These are phyloP conservation scores for Nomada goodeniana DNA, from an alignment of 2,888 invertebrate genomes.

Conservation along the genomic window DNA sequence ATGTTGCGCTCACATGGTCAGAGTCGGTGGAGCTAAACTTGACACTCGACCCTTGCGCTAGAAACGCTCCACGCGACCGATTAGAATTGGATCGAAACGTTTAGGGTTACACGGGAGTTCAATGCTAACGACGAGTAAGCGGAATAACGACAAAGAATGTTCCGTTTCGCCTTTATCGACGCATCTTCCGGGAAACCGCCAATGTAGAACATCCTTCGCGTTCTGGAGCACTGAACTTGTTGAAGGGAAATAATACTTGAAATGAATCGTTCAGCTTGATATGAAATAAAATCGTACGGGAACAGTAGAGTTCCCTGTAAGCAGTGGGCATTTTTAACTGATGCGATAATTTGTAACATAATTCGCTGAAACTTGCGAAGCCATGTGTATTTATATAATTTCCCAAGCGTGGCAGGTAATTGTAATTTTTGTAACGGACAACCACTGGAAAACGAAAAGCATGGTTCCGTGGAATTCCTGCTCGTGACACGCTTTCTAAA, in stretches of 20 bases:
- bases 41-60: slow-evolving; percentile 66
- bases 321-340: too few species aligned
- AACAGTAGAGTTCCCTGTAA: too few species aligned
- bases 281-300: too few species aligned
- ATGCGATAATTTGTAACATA: too few species aligned
- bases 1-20: slow-evolving; percentile 34
- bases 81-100: slow-evolving; percentile 67
- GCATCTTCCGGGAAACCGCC: neutral
- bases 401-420: too few species aligned
- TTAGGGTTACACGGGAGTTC: slow-evolving; percentile 58
- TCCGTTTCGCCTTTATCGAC: neutral
- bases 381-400: too few species aligned
- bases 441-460: too few species aligned
- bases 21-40: slow-evolving; percentile 54
- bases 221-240: neutral
- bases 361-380: too few species aligned
- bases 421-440: too few species aligned
- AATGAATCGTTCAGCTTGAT: neutral
- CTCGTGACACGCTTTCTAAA: neutral
- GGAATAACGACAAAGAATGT: neutral
- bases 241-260: neutral
- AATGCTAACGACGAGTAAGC: slow-evolving; percentile 48
- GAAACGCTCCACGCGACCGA: slow-evolving; percentile 56
- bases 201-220: neutral
- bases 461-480: too few species aligned